Conservation (phyloP, 2,113 vertebrate species). For the Passer montanus region DNA sequence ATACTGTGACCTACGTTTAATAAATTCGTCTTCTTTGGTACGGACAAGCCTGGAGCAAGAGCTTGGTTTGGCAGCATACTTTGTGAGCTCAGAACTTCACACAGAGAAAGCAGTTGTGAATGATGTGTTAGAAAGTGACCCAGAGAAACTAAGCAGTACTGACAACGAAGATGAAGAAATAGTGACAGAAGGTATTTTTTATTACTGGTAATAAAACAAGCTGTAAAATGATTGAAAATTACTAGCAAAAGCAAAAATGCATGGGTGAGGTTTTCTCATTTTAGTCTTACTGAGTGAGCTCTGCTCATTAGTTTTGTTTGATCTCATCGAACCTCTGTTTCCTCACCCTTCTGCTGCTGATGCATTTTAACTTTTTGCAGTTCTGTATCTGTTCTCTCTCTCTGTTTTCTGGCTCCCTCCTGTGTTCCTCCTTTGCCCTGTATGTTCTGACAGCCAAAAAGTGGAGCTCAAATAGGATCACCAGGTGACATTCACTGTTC, state of each 20-base stretch:
- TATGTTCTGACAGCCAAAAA: not conserved
- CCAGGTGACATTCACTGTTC: not conserved
- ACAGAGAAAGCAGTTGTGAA: slow-evolving; percentile 75
- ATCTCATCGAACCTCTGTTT: not conserved
- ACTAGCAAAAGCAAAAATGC: not conserved
- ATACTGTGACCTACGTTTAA: slow-evolving; percentile 94
- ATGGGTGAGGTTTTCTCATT: not conserved
- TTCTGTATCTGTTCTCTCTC: not conserved
- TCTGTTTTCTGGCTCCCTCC: not conserved
- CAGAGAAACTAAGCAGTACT: slow-evolving; percentile 91
- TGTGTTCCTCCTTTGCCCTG: not conserved
- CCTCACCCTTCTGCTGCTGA: not conserved
- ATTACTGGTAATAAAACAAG: not conserved
- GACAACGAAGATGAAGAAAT: slow-evolving; percentile 94
- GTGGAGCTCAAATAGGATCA: not conserved
- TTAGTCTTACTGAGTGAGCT: not conserved
- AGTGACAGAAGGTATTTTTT: slow-evolving; percentile 77
- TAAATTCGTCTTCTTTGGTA: slow-evolving; percentile 90
- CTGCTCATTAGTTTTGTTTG: not conserved
- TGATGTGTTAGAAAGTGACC: slow-evolving; percentile 89
- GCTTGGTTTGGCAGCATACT: slow-evolving; percentile 91
- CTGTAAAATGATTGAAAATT: not conserved
- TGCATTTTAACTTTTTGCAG: not conserved
- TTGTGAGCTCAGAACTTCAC: slow-evolving; percentile 81
- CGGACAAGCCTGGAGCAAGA: slow-evolving; percentile 93